Percentiles rank a stretch among this genome's conserved stretches.
These are phyloP conservation scores for Chrysolina americana DNA, from an alignment of 2,888 invertebrate species.

Conservation along the genomic window DNA sequence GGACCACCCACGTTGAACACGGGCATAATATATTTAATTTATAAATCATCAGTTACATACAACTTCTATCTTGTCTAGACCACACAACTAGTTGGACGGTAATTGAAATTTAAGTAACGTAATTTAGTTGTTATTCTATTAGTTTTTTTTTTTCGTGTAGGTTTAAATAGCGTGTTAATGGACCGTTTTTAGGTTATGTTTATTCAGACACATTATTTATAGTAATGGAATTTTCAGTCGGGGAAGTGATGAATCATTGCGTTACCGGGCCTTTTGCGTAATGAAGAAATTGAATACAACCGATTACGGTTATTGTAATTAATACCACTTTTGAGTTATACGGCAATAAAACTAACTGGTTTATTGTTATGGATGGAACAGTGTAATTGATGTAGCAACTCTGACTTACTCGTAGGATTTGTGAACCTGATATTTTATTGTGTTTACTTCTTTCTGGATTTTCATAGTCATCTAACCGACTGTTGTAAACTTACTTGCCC, in stretches of 20 bases:
- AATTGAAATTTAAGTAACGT: conserved; percentile 38
- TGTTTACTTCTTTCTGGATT: too few species aligned
- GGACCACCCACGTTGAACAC: background rate
- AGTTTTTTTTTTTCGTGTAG: conserved; percentile 34
- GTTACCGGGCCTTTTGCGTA: background rate
- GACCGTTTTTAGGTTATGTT: conserved; percentile 39
- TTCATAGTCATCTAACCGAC: too few species aligned
- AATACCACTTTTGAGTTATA: background rate
- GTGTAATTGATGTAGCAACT: too few species aligned
- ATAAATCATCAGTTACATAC: conserved; percentile 14
- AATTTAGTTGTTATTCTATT: conserved; percentile 43
- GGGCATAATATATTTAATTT: conserved; percentile 20
- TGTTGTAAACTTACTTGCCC: too few species aligned
- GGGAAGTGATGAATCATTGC: conserved; percentile 17
- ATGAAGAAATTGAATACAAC: background rate
- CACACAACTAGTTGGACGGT: conserved; percentile 28
- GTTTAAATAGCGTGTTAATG: conserved; percentile 39
- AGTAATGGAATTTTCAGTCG: conserved; percentile 18
- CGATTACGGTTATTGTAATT: conserved; percentile 15
- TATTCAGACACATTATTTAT: conserved; percentile 31
- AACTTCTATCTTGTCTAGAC: conserved; percentile 31
- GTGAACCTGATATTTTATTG: too few species aligned
- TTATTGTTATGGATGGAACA: too few species aligned
- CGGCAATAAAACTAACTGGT: too few species aligned
- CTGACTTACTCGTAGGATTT: too few species aligned